Conservation (phyloP, 2,888 invertebrate genomes). For the Pachycephus smyrnensis region DNA sequence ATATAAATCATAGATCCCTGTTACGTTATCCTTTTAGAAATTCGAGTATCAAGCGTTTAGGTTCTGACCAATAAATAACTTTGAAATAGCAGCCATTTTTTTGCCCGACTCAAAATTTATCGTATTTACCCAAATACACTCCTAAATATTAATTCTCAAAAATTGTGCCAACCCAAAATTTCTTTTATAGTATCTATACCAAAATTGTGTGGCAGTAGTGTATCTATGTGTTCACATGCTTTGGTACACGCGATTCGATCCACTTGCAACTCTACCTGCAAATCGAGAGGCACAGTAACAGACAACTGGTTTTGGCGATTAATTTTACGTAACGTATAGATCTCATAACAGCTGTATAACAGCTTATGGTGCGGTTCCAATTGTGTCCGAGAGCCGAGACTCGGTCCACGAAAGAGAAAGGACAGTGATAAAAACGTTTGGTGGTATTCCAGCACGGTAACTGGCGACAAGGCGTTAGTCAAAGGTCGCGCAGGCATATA, state of each 20-base stretch:
- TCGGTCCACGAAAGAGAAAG: conserved; percentile 28
- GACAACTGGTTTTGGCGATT: neutral
- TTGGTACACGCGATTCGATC: too few relatives aligned
- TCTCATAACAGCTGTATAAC: conserved; percentile 1
- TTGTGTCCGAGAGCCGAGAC: conserved; percentile 3
- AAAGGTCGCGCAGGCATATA: conserved; percentile 13
- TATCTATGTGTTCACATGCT: too few relatives aligned
- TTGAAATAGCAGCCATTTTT: neutral
- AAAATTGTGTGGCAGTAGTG: neutral
- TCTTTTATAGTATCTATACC: neutral
- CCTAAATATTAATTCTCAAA: neutral
- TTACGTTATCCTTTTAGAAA: neutral
- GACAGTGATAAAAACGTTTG: conserved; percentile 22
- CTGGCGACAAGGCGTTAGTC: conserved; percentile 6
- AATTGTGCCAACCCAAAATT: neutral
- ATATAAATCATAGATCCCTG: neutral
- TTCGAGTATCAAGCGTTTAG: neutral
- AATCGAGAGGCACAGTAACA: neutral
- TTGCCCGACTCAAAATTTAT: neutral
- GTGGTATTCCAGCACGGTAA: conserved; percentile 8
- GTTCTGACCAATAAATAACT: neutral
- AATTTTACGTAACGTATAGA: conserved; percentile 3
- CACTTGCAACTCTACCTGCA: neutral
- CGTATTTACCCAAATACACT: neutral
- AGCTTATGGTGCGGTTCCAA: conserved; percentile 1